These are phyloP conservation scores for Melieria crassipennis DNA, from an alignment of 2,888 invertebrate genomes.

Conservation along the genomic window DNA sequence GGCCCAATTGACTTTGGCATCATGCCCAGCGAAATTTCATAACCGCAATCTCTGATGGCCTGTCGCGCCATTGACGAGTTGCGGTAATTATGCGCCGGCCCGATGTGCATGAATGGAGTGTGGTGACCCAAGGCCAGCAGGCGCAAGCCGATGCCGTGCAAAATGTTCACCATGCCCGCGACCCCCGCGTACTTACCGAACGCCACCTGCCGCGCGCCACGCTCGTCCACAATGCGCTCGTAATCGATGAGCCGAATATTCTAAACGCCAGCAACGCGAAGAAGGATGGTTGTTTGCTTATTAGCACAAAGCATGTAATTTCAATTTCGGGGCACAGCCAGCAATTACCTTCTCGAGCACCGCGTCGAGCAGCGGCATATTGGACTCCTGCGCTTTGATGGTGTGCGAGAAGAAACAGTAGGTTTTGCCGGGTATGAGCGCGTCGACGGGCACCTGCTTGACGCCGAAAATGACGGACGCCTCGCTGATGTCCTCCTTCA, in stretches of 20 bases:
- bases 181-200: conserved; percentile 99
- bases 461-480: conserved; percentile 98
- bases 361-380: conserved; percentile 97
- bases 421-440: conserved; percentile 93
- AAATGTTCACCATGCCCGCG: conserved; percentile 97
- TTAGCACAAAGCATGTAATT: neutral
- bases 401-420: conserved; percentile 99
- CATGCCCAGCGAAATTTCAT: conserved; percentile 93
- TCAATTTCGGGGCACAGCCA: too few species aligned
- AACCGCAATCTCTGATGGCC: conserved; percentile 98
- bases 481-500: conserved; percentile 96
- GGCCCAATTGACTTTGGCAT: conserved; percentile 99
- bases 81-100: conserved; percentile 98
- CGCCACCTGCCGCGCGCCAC: conserved; percentile 92
- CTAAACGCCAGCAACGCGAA: conserved; percentile 41
- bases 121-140: conserved; percentile 94
- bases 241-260: conserved; percentile 97
- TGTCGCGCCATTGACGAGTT: conserved; percentile 98
- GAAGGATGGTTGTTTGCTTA: neutral
- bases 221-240: conserved; percentile 91
- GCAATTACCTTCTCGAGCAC: conserved; percentile 80
- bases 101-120: conserved; percentile 99
- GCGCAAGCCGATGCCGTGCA: conserved; percentile 95
- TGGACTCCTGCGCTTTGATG: conserved; percentile 98
- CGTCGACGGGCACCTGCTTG: conserved; percentile 85